Evolutionary conservation across 2,888 invertebrate species (phyloP).

Genomic region (Torymus tubicola): DNA sequence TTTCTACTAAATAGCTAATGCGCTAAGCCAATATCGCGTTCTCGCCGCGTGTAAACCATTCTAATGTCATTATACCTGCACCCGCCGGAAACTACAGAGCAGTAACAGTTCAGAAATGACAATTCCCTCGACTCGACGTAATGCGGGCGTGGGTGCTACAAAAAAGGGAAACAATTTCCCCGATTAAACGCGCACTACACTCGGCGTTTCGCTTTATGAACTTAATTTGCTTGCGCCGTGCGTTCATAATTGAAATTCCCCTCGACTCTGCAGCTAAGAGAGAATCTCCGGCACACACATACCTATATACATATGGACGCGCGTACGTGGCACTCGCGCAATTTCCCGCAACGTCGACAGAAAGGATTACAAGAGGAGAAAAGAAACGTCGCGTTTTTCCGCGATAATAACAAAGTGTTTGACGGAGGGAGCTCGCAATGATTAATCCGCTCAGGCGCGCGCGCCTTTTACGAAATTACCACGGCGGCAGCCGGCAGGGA

Average conservation of each 20-base stretch:
- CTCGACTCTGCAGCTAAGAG: not conserved
- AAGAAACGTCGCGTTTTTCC: slow-evolving; percentile 45
- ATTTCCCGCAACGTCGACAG: slow-evolving; percentile 25
- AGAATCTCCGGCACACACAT: too few relatives aligned
- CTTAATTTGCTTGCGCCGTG: slow-evolving; percentile 12
- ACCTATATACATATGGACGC: too few relatives aligned
- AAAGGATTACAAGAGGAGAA: slow-evolving; percentile 19
- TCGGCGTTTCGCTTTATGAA: not conserved
- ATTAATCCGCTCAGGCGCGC: slow-evolving; percentile 57
- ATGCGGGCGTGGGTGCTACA: not conserved
- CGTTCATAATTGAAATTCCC: slow-evolving; percentile 45
- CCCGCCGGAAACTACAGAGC: too few relatives aligned
- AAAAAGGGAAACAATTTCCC: slow-evolving; percentile 35
- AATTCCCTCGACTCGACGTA: not conserved
- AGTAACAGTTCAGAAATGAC: too few relatives aligned
- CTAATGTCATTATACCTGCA: too few relatives aligned
- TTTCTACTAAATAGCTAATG: too few relatives aligned
- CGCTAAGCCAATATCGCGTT: too few relatives aligned
- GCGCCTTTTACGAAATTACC: slow-evolving; percentile 62
- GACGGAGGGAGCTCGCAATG: slow-evolving; percentile 47
- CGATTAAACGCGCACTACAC: not conserved
- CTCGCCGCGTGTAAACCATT: too few relatives aligned
- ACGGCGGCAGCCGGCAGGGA: slow-evolving; percentile 39
- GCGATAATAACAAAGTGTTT: slow-evolving; percentile 57
- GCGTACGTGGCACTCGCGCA: not conserved